A percentile compares a stretch with the other conserved stretches of the same genome.
Conservation (phyloP, 2,888 invertebrate genomes). For the Nephrotoma appendiculata region DNA sequence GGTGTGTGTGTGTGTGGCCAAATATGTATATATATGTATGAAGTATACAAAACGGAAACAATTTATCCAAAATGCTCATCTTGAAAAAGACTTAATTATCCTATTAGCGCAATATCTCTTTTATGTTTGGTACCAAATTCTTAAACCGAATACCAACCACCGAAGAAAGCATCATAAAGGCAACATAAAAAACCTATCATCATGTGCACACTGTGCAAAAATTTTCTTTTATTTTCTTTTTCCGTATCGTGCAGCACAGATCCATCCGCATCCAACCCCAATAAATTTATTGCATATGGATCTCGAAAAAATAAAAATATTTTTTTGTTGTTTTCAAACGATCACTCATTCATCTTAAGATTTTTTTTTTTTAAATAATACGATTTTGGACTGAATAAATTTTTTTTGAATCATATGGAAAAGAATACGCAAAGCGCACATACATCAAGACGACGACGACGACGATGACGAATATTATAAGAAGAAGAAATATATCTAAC, state of each 20-base stretch:
- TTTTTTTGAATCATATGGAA: background rate
- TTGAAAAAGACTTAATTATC: too few relatives aligned
- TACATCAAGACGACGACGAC: background rate
- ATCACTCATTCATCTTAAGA: background rate
- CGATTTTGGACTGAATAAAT: background rate
- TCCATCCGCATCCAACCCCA: background rate
- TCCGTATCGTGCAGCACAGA: background rate
- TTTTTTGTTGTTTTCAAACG: background rate
- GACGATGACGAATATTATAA: background rate
- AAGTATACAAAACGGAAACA: too few relatives aligned
- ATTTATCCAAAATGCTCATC: too few relatives aligned
- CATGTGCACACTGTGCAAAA: background rate
- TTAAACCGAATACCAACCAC: background rate
- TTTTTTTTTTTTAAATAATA: background rate
- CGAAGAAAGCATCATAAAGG: background rate
- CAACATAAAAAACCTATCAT: background rate
- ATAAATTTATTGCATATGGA: background rate
- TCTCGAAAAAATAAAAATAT: background rate
- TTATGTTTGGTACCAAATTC: too few relatives aligned
- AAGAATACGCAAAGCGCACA: background rate
- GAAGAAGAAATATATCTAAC: background rate
- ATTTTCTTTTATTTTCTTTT: background rate
- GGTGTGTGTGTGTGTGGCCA: too few relatives aligned
- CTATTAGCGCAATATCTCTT: too few relatives aligned
- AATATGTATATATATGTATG: too few relatives aligned